Conservation (phyloP, 53 echinoderm and acorn worm genomes). For the Paracentrotus lividus region DNA sequence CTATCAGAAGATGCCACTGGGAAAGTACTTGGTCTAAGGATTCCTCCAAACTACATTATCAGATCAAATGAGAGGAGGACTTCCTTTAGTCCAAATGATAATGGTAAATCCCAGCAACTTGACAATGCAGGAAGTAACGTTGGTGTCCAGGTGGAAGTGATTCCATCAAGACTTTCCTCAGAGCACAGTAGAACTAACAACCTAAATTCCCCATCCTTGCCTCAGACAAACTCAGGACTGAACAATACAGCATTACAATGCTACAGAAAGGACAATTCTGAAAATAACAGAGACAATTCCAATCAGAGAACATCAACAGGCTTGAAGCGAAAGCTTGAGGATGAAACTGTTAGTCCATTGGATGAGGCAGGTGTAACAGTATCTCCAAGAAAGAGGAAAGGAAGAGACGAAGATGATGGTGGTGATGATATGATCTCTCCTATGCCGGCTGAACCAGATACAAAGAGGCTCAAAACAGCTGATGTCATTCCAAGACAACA, state of each 20-base stretch:
- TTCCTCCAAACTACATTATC: constrained; percentile 55
- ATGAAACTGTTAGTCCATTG: not conserved
- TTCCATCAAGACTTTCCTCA: constrained; percentile 23
- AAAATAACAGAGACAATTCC: not conserved
- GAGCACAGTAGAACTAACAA: not conserved
- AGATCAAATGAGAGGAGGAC: constrained; percentile 51
- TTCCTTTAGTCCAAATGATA: constrained; percentile 33
- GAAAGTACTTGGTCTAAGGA: constrained; percentile 39
- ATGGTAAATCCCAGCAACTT: not conserved
- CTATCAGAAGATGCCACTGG: constrained; percentile 27
- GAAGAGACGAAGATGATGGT: constrained; percentile 28
- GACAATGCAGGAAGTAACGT: not conserved
- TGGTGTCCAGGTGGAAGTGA: not conserved
- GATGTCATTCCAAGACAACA: not conserved
- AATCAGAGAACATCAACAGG: not conserved
- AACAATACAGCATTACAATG: not conserved
- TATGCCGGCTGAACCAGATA: not conserved
- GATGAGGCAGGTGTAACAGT: not conserved
- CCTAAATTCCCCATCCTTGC: not conserved
- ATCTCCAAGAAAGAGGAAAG: constrained; percentile 43
- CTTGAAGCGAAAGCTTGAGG: not conserved
- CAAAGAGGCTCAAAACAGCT: constrained; percentile 4
- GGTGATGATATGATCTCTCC: not conserved
- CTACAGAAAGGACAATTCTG: not conserved
- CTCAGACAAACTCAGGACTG: not conserved